Evolutionary conservation across 2,888 invertebrate species (phyloP).

Genomic region (Toxonevra muliebris): DNA sequence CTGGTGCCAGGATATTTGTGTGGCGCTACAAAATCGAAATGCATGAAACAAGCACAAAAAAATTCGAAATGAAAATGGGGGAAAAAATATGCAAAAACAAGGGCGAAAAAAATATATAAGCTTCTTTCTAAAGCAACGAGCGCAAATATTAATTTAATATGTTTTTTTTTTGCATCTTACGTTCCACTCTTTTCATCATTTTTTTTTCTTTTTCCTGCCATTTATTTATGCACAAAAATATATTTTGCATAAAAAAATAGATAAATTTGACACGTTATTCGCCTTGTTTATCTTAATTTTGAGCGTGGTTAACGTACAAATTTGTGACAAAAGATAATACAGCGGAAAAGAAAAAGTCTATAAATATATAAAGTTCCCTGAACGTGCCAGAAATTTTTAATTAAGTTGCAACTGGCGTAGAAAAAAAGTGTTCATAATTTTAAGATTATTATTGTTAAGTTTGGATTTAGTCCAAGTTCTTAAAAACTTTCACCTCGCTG

Average conservation of each 20-base stretch:
- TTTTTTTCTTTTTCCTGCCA: no score
- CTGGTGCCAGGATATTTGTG: no score
- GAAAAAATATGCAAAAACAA: no score
- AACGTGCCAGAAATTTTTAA: conserved; percentile 34
- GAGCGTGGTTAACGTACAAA: conserved; percentile 20
- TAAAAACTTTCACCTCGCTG: conserved; percentile 18
- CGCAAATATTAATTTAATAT: no score
- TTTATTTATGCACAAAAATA: neutral
- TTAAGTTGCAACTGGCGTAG: conserved; percentile 20
- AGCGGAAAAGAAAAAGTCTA: no score
- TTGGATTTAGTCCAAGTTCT: conserved; percentile 30
- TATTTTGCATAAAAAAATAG: neutral
- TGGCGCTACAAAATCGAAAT: no score
- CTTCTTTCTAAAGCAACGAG: no score
- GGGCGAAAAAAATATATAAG: no score
- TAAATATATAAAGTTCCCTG: neutral
- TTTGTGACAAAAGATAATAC: neutral
- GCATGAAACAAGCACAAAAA: no score
- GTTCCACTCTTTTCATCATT: no score
- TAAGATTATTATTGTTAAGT: conserved; percentile 24
- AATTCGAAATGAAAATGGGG: no score
- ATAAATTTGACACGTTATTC: conserved; percentile 20
- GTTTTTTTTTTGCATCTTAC: no score
- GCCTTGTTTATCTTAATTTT: conserved; percentile 26
- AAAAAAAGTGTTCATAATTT: conserved; percentile 28